Percentiles rank a stretch among this genome's conserved stretches.
Evolutionary conservation across 2,888 invertebrate species (phyloP).

Genomic region (Podabrus alpinus): DNA sequence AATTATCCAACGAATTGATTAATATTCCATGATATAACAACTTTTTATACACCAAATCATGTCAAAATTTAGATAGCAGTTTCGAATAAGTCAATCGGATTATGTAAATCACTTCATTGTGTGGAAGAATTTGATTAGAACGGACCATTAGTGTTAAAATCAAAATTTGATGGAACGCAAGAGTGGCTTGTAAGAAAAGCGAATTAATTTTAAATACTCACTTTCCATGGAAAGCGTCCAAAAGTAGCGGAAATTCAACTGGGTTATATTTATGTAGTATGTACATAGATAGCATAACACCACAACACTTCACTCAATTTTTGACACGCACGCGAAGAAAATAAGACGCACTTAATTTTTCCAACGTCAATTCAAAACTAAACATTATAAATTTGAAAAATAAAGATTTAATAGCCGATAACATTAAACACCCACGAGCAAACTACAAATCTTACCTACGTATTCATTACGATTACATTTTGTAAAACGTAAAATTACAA

Average conservation of each 20-base stretch:
- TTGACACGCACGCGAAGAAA: not conserved
- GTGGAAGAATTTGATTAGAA: not conserved
- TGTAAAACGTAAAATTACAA: not conserved
- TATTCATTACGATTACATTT: slow-evolving; percentile 17
- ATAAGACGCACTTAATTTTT: not conserved
- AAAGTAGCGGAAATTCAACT: not conserved
- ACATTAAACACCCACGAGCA: slow-evolving; percentile 20
- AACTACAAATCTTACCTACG: slow-evolving; percentile 16
- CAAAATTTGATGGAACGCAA: not conserved
- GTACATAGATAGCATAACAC: too few species aligned
- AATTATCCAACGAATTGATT: not conserved
- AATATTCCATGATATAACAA: not conserved
- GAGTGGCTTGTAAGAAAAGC: not conserved
- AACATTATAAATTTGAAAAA: not conserved
- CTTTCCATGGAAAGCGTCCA: not conserved
- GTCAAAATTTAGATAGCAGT: not conserved
- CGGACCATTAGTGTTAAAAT: not conserved
- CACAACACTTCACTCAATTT: not conserved
- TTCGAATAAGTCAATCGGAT: not conserved
- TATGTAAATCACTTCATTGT: not conserved
- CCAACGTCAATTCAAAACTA: not conserved
- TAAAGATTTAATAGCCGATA: not conserved
- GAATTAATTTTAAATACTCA: not conserved
- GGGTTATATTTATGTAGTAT: too few species aligned
- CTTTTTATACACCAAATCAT: not conserved